Percentiles rank a stretch among this genome's conserved stretches.
These are phyloP conservation scores for Diaprepes abbreviatus DNA, from an alignment of 2,888 invertebrate species.

Conservation along the genomic window DNA sequence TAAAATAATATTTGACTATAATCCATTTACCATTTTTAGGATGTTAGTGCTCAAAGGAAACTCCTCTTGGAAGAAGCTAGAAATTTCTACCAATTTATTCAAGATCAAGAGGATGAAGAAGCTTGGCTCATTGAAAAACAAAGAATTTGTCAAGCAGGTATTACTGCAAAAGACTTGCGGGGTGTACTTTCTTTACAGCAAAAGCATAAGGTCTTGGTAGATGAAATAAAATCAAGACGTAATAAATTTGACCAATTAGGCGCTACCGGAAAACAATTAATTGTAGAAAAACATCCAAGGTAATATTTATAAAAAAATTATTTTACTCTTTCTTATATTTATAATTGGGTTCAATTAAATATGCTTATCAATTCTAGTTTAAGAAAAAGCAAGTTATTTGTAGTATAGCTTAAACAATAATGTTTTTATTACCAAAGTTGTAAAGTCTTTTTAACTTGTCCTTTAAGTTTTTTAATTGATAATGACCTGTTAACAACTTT, in stretches of 20 bases:
- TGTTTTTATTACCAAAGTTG: too few species aligned
- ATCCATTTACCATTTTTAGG: slow-evolving; percentile 67
- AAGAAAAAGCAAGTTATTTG: too few species aligned
- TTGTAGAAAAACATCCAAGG: slow-evolving; percentile 86
- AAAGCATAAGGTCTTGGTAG: slow-evolving; percentile 90
- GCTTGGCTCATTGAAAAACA: slow-evolving; percentile 97
- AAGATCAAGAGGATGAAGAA: slow-evolving; percentile 98
- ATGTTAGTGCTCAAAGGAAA: slow-evolving; percentile 83
- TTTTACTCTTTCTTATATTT: too few species aligned
- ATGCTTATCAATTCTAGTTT: too few species aligned
- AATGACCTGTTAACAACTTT: too few species aligned
- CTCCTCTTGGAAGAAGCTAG: slow-evolving; percentile 91
- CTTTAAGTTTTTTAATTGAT: too few species aligned
- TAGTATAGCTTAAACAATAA: too few species aligned
- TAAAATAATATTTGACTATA: too few species aligned
- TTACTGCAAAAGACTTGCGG: slow-evolving; percentile 92
- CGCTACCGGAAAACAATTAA: slow-evolving; percentile 72
- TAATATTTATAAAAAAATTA: too few species aligned
- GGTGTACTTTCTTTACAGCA: slow-evolving; percentile 91
- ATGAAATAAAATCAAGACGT: slow-evolving; percentile 87
- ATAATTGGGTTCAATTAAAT: too few species aligned
- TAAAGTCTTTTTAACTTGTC: too few species aligned
- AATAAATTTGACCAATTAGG: slow-evolving; percentile 83
- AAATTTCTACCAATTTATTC: slow-evolving; percentile 94
- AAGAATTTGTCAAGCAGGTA: slow-evolving; percentile 88